phyloP scores from a whole-genome alignment of 2,888 invertebrate genomes.

The Pterobdella sp. region DNA sequence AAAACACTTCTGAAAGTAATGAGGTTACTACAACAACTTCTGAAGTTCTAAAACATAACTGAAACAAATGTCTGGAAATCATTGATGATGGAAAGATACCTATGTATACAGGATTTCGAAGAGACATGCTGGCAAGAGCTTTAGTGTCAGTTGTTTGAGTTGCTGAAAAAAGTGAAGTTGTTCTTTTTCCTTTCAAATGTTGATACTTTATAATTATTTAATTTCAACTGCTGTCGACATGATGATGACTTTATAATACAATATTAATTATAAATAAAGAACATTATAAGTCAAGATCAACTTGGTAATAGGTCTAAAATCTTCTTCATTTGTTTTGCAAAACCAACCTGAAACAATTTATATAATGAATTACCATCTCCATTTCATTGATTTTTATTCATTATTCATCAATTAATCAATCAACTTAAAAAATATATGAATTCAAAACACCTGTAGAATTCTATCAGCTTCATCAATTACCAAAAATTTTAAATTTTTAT shows the following conservation, averaged over 20 bases:
- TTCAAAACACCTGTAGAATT: slow-evolving; percentile 63
- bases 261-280: neutral
- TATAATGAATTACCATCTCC: too few relatives aligned
- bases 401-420: too few relatives aligned
- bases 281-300: slow-evolving; percentile 54
- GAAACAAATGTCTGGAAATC: too few relatives aligned
- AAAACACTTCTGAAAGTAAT: too few relatives aligned
- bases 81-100: too few relatives aligned
- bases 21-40: too few relatives aligned
- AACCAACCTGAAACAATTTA: slow-evolving; percentile 68
- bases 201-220: too few relatives aligned
- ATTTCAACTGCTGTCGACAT: neutral
- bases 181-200: slow-evolving; percentile 67
- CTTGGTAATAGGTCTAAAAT: slow-evolving; percentile 85
- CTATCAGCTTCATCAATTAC: slow-evolving; percentile 97
- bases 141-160: slow-evolving; percentile 88
- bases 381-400: too few relatives aligned
- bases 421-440: neutral
- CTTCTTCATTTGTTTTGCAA: slow-evolving; percentile 91
- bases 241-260: neutral
- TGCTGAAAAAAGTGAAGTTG: slow-evolving; percentile 95
- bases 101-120: slow-evolving; percentile 85
- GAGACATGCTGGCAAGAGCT: slow-evolving; percentile 73
- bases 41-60: too few relatives aligned
- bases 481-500: slow-evolving; percentile 84